Base-by-base conservation (phyloP, 2,888 invertebrate genomes). In the Encarsia formosa region DNA sequence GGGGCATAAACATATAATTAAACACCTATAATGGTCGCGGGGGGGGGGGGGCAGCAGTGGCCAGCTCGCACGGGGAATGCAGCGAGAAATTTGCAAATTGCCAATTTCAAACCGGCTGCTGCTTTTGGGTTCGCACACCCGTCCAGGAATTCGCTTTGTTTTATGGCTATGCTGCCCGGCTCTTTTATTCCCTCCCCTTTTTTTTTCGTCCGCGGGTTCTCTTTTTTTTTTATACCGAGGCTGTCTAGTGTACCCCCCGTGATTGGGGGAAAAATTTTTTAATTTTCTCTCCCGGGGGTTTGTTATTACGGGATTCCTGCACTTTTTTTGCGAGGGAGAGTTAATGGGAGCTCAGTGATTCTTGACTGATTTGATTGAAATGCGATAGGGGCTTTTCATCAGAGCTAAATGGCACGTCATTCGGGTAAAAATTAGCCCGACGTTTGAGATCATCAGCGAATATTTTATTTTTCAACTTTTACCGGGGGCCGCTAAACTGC, bases 1-100 rank as follows among this genome's bases (percentile, higher is more conserved):
- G n/a, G n/a, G n/a, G 46, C 51, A 59, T 65, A 65, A 65, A 63
- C 59, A 61, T 63, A 60, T 61, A 65, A 66, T 66, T 64, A 67
- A 66, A 65, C 58, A 56, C 49, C 51, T 48, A 53, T 60, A 63
- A 64, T 59, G 53, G 57, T 50, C 58, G 48, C 49, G 54, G 49
- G n/a, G n/a, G n/a, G n/a, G n/a, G n/a, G n/a, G n/a, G n/a, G n/a
- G 46, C 51, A 59, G 48, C 49, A 53, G 49, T 41, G 40, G 40
- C 9, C 18, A 5, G 11, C 16, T 37, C 16, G 37, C 37, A 37
- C 13, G 34, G 34, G n/a, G 34, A 20, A 19, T 23, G 42, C 13
- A 29, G 18, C 11, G 46, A 32, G 31, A 43, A 24, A 54, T 49
- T 54, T 49, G 41, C 34, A 35, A 45, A 49, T 49, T 45, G 49